These are phyloP conservation scores for Verasper variegatus DNA, from an alignment of 2,113 vertebrate genomes.

Conservation along the genomic window DNA sequence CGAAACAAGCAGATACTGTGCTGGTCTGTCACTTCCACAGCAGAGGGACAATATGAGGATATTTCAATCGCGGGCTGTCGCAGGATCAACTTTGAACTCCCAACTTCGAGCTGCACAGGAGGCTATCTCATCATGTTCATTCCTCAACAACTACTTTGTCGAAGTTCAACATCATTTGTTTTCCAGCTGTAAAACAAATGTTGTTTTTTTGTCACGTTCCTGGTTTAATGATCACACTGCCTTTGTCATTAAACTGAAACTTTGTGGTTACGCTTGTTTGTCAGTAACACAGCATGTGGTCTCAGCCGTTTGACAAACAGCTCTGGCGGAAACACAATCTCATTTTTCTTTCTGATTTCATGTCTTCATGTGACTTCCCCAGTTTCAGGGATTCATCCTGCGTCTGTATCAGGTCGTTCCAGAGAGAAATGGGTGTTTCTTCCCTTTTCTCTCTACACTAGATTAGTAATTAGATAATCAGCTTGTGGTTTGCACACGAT, in stretches of 20 bases:
- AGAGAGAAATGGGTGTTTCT: neutral
- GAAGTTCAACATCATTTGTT: neutral
- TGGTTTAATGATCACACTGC: neutral
- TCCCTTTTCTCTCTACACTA: neutral
- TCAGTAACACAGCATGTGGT: neutral
- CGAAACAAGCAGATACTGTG: neutral
- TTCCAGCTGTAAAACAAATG: neutral
- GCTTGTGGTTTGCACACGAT: constrained; percentile 41
- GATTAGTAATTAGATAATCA: constrained; percentile 70
- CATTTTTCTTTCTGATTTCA: neutral
- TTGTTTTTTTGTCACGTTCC: neutral
- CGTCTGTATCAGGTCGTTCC: neutral
- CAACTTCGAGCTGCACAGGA: neutral
- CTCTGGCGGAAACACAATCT: neutral
- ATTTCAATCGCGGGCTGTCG: neutral
- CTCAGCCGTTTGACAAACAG: neutral
- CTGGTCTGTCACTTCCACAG: neutral
- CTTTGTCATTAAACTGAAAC: neutral
- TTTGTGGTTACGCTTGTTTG: neutral
- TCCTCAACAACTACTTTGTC: neutral
- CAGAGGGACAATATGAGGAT: neutral
- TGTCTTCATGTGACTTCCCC: neutral
- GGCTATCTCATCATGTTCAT: neutral
- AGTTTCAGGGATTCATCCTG: constrained; percentile 6
- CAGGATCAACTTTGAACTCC: neutral